phyloP scores from a whole-genome alignment of 2,888 invertebrate species.

The Clivina fossor region DNA sequence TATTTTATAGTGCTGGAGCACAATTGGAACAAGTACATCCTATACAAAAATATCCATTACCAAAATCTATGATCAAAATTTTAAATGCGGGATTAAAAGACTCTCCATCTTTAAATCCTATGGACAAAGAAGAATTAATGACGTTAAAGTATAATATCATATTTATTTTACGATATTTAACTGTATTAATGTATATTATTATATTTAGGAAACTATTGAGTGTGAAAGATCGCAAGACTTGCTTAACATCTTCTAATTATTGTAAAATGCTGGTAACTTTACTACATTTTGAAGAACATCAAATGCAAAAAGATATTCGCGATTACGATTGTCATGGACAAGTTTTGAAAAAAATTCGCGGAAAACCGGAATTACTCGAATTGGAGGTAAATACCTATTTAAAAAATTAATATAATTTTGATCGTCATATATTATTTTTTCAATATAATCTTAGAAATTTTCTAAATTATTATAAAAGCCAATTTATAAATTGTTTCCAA shows the following conservation, averaged over 20 bases:
- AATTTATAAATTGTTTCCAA: not conserved
- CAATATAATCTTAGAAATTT: not conserved
- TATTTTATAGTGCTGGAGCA: no score
- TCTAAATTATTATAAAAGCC: not conserved
- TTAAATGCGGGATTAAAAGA: slow-evolving; percentile 37
- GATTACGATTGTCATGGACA: slow-evolving; percentile 44
- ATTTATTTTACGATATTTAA: not conserved
- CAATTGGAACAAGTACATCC: no score
- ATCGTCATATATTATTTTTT: not conserved
- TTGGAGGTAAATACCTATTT: slow-evolving; percentile 9
- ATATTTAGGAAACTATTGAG: slow-evolving; percentile 34
- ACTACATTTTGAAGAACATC: slow-evolving; percentile 48
- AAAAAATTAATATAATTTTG: not conserved
- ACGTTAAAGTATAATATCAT: no score
- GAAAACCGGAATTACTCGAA: slow-evolving; percentile 2
- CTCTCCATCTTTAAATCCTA: no score
- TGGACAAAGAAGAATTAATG: no score
- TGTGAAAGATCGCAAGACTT: slow-evolving; percentile 18
- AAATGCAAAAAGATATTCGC: slow-evolving; percentile 44
- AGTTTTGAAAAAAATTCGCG: slow-evolving; percentile 26
- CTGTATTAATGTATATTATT: not conserved
- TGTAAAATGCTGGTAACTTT: slow-evolving; percentile 41
- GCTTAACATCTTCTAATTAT: slow-evolving; percentile 42
- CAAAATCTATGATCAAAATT: slow-evolving; percentile 29
- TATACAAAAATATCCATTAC: slow-evolving; percentile 31